These are phyloP conservation scores for Bovichtus variegatus DNA, from an alignment of 2,797 vertebrate species.

Conservation along the genomic window DNA sequence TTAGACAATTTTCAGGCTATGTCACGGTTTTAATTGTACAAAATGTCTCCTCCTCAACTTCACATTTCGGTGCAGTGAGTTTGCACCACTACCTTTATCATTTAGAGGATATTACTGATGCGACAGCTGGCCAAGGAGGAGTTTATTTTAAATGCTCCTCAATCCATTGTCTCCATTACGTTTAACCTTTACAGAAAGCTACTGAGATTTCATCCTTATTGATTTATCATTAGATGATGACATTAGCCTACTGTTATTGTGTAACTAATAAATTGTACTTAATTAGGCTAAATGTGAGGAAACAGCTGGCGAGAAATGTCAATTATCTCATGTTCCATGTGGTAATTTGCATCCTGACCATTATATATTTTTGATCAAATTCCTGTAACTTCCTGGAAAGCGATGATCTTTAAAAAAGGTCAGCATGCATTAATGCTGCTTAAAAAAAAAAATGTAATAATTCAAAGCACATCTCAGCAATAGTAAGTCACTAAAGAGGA, in stretches of 20 bases:
- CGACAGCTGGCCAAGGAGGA: slow-evolving; percentile 30
- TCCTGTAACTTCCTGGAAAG: neutral
- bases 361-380: slow-evolving; percentile 22
- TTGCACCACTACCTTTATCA: slow-evolving; percentile 8
- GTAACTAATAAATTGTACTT: slow-evolving; percentile 54
- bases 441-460: too few relatives aligned
- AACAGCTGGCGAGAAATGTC: slow-evolving; percentile 33
- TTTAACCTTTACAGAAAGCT: slow-evolving; percentile 68
- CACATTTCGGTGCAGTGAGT: slow-evolving; percentile 40
- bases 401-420: slow-evolving; percentile 29
- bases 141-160: slow-evolving; percentile 48
- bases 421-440: neutral
- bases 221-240: slow-evolving; percentile 55
- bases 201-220: slow-evolving; percentile 43
- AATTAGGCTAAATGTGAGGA: slow-evolving; percentile 57
- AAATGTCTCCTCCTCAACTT: slow-evolving; percentile 31
- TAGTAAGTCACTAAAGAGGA: neutral
- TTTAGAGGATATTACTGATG: slow-evolving; percentile 45
- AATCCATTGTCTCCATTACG: slow-evolving; percentile 44
- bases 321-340: slow-evolving; percentile 1
- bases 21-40: neutral
- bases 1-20: neutral
- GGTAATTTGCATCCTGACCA: slow-evolving; percentile 26
- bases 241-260: slow-evolving; percentile 50
- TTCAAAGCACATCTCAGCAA: neutral